Conservation (phyloP, 2,797 vertebrate genomes). For the Rousettus madagascariensis region DNA sequence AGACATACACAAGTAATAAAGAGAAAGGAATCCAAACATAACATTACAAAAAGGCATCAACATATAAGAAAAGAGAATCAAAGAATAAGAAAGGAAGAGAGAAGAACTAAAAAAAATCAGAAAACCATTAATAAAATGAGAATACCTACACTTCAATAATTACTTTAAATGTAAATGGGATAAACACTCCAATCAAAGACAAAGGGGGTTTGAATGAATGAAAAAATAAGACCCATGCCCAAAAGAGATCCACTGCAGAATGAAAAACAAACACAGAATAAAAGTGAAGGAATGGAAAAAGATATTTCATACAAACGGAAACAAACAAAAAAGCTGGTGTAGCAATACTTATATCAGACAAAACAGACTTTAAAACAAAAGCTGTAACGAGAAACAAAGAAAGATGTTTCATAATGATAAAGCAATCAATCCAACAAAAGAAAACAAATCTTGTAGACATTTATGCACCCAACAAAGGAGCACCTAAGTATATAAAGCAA, state of each 20-base stretch:
- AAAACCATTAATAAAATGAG: neutral
- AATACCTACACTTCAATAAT: neutral
- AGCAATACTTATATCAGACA: neutral
- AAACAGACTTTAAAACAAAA: neutral
- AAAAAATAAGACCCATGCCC: neutral
- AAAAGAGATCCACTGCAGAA: too few relatives aligned
- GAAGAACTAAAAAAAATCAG: neutral
- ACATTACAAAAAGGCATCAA: neutral
- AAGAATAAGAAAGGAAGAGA: neutral
- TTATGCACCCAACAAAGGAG: neutral
- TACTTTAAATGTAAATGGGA: neutral
- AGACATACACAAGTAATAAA: neutral
- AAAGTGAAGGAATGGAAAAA: too few relatives aligned
- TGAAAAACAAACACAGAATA: too few relatives aligned
- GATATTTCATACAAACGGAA: neutral
- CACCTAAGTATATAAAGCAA: neutral
- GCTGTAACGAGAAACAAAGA: neutral
- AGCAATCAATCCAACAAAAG: neutral
- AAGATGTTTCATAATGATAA: neutral
- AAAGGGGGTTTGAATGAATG: neutral
- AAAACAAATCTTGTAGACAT: neutral
- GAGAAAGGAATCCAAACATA: neutral
- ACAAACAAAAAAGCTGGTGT: neutral
- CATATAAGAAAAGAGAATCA: neutral
- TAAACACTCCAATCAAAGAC: neutral